Conservation (phyloP, 2,888 invertebrate species). For the Hybos culiciformis region DNA sequence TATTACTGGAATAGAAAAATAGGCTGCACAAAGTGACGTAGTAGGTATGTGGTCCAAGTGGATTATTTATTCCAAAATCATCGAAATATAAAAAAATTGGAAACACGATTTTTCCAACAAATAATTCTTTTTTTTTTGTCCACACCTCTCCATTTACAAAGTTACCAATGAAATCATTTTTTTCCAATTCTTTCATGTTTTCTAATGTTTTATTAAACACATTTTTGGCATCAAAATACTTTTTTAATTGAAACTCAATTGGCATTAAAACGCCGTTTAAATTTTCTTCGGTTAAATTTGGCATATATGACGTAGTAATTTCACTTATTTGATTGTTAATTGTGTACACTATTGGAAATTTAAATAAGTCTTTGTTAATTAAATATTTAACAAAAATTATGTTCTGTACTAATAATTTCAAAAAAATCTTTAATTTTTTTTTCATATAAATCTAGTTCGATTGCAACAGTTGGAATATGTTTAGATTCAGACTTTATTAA, state of each 20-base stretch:
- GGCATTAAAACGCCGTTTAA: neutral
- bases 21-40: conserved; percentile 3
- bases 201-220: conserved; percentile 10
- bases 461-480: too few relatives aligned
- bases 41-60: conserved; percentile 5
- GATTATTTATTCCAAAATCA: conserved; percentile 11
- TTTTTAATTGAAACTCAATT: neutral
- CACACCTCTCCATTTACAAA: conserved; percentile 3
- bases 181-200: conserved; percentile 4
- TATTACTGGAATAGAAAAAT: neutral
- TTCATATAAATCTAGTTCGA: too few relatives aligned
- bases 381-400: neutral
- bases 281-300: neutral
- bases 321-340: conserved; percentile 6
- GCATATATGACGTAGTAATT: neutral
- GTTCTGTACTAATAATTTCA: neutral
- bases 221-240: conserved; percentile 4
- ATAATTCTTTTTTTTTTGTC: conserved; percentile 5
- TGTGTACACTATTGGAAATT: neutral
- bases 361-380: neutral
- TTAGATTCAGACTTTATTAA: too few relatives aligned
- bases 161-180: neutral
- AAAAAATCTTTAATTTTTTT: neutral
- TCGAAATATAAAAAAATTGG: conserved; percentile 9
- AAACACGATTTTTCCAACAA: conserved; percentile 2